Base-by-base conservation (phyloP, 2,797 vertebrate species). In the Anabas testudineus region DNA sequence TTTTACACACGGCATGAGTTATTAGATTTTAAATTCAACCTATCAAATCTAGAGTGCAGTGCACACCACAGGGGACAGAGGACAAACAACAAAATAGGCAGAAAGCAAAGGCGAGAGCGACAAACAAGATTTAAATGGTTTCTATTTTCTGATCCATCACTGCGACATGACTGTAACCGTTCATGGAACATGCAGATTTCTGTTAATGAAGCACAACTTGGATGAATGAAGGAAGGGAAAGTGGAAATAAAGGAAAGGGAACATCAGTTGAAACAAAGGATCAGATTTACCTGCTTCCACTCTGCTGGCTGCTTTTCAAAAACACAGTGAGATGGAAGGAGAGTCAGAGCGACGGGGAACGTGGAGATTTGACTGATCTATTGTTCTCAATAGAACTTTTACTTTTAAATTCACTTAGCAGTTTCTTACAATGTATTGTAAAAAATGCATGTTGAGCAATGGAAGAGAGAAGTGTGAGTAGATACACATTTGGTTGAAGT, bases 1-100 rank as follows among this genome's bases (percentile, higher is more conserved):
- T 63, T 74, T 67, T 28, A 68, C 49, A 34, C 18, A 30, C 48
- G 0, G 5, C 28, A 13, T 22, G 45, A 71, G 37, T 28, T 63
- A 60, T 52, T 59, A 28, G 7, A 10, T 39, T 67, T 70, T 39
- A 37, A 42, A 59, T 22, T 36, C 21, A 53, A 52, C 37, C 37
- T 14, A 4, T 26, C 14, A 49, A 45, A 47, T 21, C 21, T 9
- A 3, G 13, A 46, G 18, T 13, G 36, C 10, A 3, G 61, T 0
- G 8, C 36, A 52, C 42, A 48, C 52, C 45, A 12, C 67, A 16
- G 16, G 22, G 14, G 55, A 46, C n/a, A 21, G 30, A 55, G 10
- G 26, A 43, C 19, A 60, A 28, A 56, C 34, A 21, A 19, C 15
- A 22, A 32, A 18, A 24, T 0, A 19, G 2, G 15, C 0, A 0